phyloP scores from a whole-genome alignment of 2,113 vertebrate genomes.

The Hemiprocne comata region DNA sequence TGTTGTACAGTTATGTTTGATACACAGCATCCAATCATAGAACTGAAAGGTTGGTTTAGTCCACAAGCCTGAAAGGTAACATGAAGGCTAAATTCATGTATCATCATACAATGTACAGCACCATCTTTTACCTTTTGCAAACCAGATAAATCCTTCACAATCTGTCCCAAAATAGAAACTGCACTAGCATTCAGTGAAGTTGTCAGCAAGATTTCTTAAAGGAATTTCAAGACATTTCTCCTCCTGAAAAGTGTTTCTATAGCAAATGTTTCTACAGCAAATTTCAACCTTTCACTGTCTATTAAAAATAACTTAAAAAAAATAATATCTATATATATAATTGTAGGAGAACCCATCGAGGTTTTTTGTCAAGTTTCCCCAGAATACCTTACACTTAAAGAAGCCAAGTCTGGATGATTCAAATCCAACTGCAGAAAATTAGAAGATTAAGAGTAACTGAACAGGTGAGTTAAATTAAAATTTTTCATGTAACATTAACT shows the following conservation, averaged over 20 bases:
- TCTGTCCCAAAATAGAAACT: constrained; percentile 2
- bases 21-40: background rate
- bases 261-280: background rate
- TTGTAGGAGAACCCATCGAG: background rate
- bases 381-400: background rate
- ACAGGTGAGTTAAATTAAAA: background rate
- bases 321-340: background rate
- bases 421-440: background rate
- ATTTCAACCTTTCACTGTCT: background rate
- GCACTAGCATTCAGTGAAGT: background rate
- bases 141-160: background rate
- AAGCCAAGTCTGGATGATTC: background rate
- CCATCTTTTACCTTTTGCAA: background rate
- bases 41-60: background rate
- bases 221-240: background rate
- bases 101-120: background rate
- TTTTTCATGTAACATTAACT: background rate
- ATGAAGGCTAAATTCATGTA: background rate
- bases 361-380: background rate
- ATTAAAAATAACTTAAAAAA: background rate
- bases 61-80: background rate
- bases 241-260: background rate
- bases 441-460: background rate
- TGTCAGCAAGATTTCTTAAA: constrained; percentile 36
- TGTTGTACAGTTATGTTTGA: background rate